Evolutionary conservation across 2,113 vertebrate species (phyloP).

Genomic region (Ginglymostoma cirratum): DNA sequence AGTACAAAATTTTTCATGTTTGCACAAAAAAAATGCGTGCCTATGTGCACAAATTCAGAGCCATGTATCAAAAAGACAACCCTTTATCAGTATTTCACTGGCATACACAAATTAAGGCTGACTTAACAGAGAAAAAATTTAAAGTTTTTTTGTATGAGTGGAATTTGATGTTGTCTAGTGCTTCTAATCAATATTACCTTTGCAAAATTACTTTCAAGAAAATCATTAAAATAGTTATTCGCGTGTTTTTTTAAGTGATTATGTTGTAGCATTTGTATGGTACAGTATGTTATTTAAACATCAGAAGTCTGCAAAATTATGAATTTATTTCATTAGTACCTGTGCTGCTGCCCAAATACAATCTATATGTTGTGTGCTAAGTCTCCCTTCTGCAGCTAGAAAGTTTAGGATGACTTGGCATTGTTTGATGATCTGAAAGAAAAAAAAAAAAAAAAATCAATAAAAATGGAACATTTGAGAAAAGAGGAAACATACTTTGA

Average conservation of each 20-base stretch:
- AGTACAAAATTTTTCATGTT: neutral
- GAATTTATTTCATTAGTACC: constrained; percentile 54
- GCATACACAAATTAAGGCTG: neutral
- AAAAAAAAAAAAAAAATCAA: constrained; percentile 37
- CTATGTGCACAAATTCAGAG: too few relatives aligned
- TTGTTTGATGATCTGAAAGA: constrained; percentile 93
- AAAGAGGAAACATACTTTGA: neutral
- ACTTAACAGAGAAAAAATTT: neutral
- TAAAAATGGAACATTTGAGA: constrained; percentile 37
- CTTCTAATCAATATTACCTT: neutral
- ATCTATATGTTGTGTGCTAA: constrained; percentile 96
- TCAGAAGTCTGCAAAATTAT: neutral
- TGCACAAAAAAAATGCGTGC: neutral
- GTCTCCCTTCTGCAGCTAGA: constrained; percentile 88
- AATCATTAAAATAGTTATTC: neutral
- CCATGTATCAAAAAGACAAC: neutral
- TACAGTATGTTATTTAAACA: neutral
- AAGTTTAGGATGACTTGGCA: constrained; percentile 99
- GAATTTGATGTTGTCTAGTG: neutral
- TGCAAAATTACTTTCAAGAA: neutral
- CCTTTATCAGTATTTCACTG: neutral
- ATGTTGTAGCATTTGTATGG: neutral
- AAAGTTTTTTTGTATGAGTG: neutral
- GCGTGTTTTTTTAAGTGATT: neutral
- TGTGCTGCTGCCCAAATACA: constrained; percentile 98